These are phyloP conservation scores for Mormyrops attenuatus DNA, from an alignment of 2,797 vertebrate genomes.

Conservation along the genomic window DNA sequence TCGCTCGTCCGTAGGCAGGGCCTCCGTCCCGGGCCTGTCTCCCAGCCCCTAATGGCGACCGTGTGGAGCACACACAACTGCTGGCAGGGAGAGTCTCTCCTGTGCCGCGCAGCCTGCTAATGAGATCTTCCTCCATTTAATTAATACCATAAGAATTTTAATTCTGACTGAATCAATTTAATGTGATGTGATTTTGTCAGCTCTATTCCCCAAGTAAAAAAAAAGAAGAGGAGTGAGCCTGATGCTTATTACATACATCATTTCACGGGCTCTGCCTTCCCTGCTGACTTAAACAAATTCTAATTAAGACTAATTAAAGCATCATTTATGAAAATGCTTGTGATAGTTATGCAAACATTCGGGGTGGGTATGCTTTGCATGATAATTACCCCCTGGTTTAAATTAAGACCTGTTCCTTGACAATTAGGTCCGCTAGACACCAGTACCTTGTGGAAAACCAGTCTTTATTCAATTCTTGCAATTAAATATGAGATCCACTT, in stretches of 20 bases:
- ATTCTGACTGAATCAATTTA: slow-evolving; percentile 99
- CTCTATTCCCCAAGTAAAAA: slow-evolving; percentile 99
- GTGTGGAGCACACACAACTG: slow-evolving; percentile 84
- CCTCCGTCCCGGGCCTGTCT: slow-evolving; percentile 31
- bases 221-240: slow-evolving; percentile 78
- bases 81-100: slow-evolving; percentile 87
- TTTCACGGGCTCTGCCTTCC: slow-evolving; percentile 99
- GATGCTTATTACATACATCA: slow-evolving; percentile 99
- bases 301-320: slow-evolving; percentile 99
- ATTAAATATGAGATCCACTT: slow-evolving; percentile 80
- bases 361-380: slow-evolving; percentile 99
- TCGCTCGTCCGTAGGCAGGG: slow-evolving; percentile 22
- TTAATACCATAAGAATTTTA: slow-evolving; percentile 99
- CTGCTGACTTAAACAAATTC: slow-evolving; percentile 99
- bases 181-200: slow-evolving; percentile 99
- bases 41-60: slow-evolving; percentile 65
- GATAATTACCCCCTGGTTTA: slow-evolving; percentile 99
- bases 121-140: slow-evolving; percentile 99
- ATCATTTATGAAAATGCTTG: slow-evolving; percentile 99
- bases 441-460: slow-evolving; percentile 81
- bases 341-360: slow-evolving; percentile 99
- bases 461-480: slow-evolving; percentile 81
- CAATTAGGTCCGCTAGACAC: slow-evolving; percentile 96
- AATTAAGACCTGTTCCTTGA: slow-evolving; percentile 98
- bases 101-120: slow-evolving; percentile 97